Conservation (phyloP, 2,888 invertebrate species). For the Meghimatium bilineatum region DNA sequence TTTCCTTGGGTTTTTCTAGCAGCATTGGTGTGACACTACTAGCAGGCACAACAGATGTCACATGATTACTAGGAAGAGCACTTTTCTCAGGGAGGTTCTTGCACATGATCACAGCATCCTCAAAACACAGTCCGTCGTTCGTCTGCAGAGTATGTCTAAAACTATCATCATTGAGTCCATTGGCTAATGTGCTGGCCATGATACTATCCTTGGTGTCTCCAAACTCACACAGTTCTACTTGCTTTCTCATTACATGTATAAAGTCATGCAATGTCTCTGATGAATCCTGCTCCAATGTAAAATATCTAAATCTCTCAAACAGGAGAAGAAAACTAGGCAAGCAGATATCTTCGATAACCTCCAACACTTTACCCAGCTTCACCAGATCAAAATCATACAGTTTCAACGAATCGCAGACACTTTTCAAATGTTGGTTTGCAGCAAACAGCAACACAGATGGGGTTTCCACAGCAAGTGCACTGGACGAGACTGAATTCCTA, state of each 20-base stretch:
- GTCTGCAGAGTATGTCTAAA: conserved; percentile 28
- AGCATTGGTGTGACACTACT: not conserved
- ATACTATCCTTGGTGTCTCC: conserved; percentile 10
- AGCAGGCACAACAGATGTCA: not conserved
- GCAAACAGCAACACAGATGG: conserved; percentile 32
- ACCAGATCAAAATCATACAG: not conserved
- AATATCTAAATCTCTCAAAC: conserved; percentile 30
- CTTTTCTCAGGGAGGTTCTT: not conserved
- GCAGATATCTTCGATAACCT: conserved; percentile 13
- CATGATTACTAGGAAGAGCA: not conserved
- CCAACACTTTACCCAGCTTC: not conserved
- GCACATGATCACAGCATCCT: conserved; percentile 1
- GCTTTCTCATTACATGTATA: conserved; percentile 14
- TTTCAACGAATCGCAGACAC: not conserved
- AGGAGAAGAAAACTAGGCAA: conserved; percentile 22
- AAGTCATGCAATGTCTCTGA: conserved; percentile 15
- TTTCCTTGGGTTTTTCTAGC: not conserved
- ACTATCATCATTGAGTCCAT: not conserved
- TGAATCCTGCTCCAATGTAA: conserved; percentile 15
- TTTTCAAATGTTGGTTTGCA: not conserved
- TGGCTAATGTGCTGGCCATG: not conserved
- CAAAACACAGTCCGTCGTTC: not conserved
- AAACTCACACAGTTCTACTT: conserved; percentile 30
- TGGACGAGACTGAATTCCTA: not conserved
- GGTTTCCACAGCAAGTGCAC: not conserved